Evolutionary conservation across 2,113 vertebrate species (phyloP).

Genomic region (Erythrolamprus reginae): DNA sequence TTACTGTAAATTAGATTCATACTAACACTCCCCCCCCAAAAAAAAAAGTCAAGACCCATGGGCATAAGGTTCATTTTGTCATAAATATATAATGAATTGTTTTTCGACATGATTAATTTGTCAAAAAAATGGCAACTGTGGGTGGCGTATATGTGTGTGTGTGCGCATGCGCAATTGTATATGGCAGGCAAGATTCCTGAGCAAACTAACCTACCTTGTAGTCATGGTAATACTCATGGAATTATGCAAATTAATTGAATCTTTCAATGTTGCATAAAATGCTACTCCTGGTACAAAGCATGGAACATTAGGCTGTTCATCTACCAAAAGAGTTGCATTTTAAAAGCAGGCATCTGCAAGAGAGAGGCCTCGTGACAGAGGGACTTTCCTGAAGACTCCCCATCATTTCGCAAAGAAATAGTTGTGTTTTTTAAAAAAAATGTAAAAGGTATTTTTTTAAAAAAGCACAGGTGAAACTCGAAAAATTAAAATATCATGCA

Average conservation of each 20-base stretch:
- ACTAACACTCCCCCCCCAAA: slow-evolving; percentile 73
- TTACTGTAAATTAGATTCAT: slow-evolving; percentile 87
- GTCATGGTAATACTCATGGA: slow-evolving; percentile 89
- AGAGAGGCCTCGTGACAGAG: slow-evolving; percentile 78
- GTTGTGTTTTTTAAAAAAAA: slow-evolving; percentile 48
- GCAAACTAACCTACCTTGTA: slow-evolving; percentile 88
- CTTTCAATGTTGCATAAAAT: slow-evolving; percentile 99
- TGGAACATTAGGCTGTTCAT: slow-evolving; percentile 99
- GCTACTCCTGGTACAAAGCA: slow-evolving; percentile 93
- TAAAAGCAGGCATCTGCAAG: slow-evolving; percentile 80
- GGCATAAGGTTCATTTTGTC: slow-evolving; percentile 91
- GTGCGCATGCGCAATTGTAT: slow-evolving; percentile 53
- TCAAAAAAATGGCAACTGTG: slow-evolving; percentile 76
- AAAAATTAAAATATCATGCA: too few relatives aligned
- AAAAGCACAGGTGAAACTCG: too few relatives aligned
- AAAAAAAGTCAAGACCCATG: slow-evolving; percentile 72
- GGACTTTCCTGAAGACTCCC: slow-evolving; percentile 76
- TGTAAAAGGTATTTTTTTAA: background rate
- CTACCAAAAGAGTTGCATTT: slow-evolving; percentile 87
- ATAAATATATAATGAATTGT: slow-evolving; percentile 99
- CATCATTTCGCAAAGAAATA: slow-evolving; percentile 62
- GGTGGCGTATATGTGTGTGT: background rate
- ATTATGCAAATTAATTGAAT: slow-evolving; percentile 99
- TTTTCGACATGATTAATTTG: slow-evolving; percentile 94
- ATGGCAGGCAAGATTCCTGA: slow-evolving; percentile 77